Percentiles rank a stretch among this genome's conserved stretches.
phyloP scores from a whole-genome alignment of 2,113 vertebrate species.

The Morone saxatilis region DNA sequence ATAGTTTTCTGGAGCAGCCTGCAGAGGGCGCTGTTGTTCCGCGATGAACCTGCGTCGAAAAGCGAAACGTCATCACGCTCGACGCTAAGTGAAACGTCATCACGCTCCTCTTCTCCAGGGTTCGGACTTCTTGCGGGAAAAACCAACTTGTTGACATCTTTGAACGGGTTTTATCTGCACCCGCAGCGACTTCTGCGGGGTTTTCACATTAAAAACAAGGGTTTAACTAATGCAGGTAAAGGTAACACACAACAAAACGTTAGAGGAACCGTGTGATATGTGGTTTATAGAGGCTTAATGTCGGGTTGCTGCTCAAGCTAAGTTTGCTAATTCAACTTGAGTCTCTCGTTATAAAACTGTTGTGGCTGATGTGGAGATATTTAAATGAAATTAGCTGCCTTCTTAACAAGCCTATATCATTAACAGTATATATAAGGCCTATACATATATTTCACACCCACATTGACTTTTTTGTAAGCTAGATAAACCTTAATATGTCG shows the following conservation, averaged over 20 bases:
- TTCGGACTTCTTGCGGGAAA: slow-evolving; percentile 15
- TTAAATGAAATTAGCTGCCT: too few relatives aligned
- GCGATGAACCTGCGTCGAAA: background rate
- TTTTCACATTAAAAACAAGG: background rate
- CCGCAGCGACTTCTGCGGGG: fast-evolving
- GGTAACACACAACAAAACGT: background rate
- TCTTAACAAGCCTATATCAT: too few relatives aligned
- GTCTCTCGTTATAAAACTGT: too few relatives aligned
- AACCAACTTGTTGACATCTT: background rate
- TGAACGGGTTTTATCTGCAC: background rate
- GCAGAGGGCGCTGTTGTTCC: slow-evolving; percentile 18
- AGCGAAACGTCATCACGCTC: too few relatives aligned
- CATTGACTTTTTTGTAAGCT: too few relatives aligned
- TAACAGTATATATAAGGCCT: too few relatives aligned
- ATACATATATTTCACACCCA: too few relatives aligned
- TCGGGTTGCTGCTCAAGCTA: slow-evolving; percentile 14
- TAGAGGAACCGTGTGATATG: fast-evolving
- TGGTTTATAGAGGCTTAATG: background rate
- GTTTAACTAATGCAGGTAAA: slow-evolving; percentile 22
- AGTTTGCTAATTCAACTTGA: background rate
- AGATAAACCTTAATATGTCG: too few relatives aligned
- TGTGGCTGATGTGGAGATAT: too few relatives aligned
- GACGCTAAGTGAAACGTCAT: slow-evolving; percentile 38
- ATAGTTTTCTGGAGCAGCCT: background rate
- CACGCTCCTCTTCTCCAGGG: slow-evolving; percentile 29